Base-by-base conservation (phyloP, 2,888 invertebrate genomes). In the Cordilura impudica region DNA sequence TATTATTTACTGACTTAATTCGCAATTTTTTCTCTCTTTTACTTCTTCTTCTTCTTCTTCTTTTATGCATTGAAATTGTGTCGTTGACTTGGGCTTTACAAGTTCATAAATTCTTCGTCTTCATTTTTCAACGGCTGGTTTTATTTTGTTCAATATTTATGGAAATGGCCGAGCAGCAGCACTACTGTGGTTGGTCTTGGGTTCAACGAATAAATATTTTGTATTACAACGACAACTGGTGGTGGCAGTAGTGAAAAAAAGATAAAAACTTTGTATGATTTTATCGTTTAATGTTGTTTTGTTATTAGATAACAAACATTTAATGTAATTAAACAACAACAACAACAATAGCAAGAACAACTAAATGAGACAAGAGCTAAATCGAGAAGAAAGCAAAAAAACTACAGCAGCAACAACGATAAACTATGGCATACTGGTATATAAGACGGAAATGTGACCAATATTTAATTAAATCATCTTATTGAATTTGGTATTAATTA, bases 401-500 rank as follows among this genome's bases (percentile, higher is more conserved):
- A n/a, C n/a, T n/a, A 51, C 7, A 31, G 12, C 8, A 31, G 23
- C 29, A 61, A 63, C 21, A 61, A 70, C 14, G 29, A 53, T 7
- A 31, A 53, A 31, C 31, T 31, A 10, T 61, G 29, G 29, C 29
- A 5, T 45, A 8, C 14, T 61, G 29, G 29, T 31, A 5, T 45
- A 8, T 14, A 61, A 54, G 53, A 45, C n/a, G 63, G 63, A 72
- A 72, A 72, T 65, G 54, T 56, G 72, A 49, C 47, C 56, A 65
- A 56, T 21, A 65, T 72, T 65, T 63, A 72, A 65, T 56, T 56
- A 54, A 56, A 26, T 63, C 18, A 53, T 63, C 21, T 58, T 63
- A 71, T 61, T 45, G 45, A 53, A 45, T 63, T 63, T 43, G n/a
- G n/a, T 60, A 39, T 70, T 58, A 60, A 70, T 66, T 53, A 60